Evolutionary conservation across 2,113 vertebrate genomes (phyloP).

Genomic region (Pithys albifrons): DNA sequence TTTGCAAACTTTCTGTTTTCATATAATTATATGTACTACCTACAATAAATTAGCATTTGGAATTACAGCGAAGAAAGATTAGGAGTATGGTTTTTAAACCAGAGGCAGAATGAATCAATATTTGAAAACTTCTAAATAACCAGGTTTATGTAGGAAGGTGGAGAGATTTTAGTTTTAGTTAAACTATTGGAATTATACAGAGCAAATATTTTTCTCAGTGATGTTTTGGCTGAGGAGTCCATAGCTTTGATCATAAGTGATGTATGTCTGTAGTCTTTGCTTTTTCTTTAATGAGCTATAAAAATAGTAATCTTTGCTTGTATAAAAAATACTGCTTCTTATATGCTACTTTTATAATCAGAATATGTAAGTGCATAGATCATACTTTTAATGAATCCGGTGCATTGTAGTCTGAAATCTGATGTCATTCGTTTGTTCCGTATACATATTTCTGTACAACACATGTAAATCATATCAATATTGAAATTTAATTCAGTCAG

Average conservation of each 20-base stretch:
- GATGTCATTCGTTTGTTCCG: background rate
- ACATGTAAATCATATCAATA: background rate
- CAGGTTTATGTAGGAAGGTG: background rate
- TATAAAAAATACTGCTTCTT: background rate
- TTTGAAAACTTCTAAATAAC: background rate
- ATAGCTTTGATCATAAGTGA: constrained; percentile 8
- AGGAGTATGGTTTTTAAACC: background rate
- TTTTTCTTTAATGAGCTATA: constrained; percentile 5
- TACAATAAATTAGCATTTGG: background rate
- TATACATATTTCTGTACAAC: background rate
- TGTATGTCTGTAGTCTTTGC: background rate
- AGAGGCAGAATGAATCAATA: background rate
- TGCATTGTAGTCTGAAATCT: background rate
- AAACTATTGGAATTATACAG: background rate
- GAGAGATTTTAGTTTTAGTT: background rate
- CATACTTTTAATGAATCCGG: background rate
- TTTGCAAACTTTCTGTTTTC: background rate
- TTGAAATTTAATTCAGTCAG: background rate
- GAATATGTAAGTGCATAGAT: background rate
- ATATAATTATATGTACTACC: background rate
- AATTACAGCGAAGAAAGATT: background rate
- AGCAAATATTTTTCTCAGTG: background rate
- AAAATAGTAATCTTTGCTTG: background rate
- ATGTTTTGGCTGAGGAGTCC: background rate
- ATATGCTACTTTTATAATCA: background rate